These are phyloP conservation scores for Luffia ferchaultella DNA, from an alignment of 2,888 invertebrate genomes.

Conservation along the genomic window DNA sequence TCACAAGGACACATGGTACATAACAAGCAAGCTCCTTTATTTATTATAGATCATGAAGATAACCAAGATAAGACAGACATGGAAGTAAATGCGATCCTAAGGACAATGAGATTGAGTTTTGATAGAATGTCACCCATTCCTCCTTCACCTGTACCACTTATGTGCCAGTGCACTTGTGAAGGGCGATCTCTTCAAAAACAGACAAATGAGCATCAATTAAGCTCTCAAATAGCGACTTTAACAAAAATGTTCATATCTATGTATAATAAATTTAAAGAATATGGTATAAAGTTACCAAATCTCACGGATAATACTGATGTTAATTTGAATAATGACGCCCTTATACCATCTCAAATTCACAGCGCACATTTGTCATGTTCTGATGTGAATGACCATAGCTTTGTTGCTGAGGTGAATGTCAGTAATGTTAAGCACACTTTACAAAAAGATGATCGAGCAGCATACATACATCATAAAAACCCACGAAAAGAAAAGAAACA, in stretches of 20 bases:
- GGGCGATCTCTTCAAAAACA: background rate
- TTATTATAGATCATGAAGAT: conserved; percentile 6
- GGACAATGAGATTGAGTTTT: conserved; percentile 29
- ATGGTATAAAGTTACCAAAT: background rate
- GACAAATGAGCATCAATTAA: background rate
- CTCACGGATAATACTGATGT: background rate
- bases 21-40: conserved; percentile 28
- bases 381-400: no score
- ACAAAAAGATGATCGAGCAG: no score
- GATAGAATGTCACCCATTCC: conserved; percentile 38
- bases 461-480: no score
- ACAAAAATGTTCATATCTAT: background rate
- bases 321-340: no score
- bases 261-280: background rate
- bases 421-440: no score
- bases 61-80: conserved; percentile 23
- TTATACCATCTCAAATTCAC: no score
- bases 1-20: no score
- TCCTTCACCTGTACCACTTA: conserved; percentile 22
- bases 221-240: background rate
- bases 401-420: no score
- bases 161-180: background rate
- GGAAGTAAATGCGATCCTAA: conserved; percentile 42
- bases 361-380: no score
- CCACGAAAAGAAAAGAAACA: no score